Conservation (phyloP, 2,888 invertebrate genomes). For the Plebejus argus region DNA sequence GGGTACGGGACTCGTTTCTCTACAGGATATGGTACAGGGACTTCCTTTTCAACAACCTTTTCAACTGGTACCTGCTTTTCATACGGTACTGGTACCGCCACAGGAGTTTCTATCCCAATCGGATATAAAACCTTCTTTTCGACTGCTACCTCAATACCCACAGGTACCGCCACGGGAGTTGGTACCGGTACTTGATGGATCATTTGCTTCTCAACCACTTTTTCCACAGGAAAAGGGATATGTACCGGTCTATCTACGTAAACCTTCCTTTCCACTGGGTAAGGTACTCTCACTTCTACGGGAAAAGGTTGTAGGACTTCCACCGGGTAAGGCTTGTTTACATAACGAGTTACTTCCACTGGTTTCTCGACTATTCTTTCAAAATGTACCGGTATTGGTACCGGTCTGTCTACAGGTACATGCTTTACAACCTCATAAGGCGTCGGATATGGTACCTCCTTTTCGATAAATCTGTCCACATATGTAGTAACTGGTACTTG, state of each 20-base stretch:
- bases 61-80: slow-evolving; percentile 65
- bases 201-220: slow-evolving; percentile 75
- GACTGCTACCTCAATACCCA: slow-evolving; percentile 60
- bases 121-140: slow-evolving; percentile 66
- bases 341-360: slow-evolving; percentile 70
- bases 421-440: slow-evolving; percentile 60
- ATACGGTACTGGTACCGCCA: slow-evolving; percentile 67
- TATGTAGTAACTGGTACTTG: slow-evolving; percentile 72
- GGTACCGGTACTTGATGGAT: slow-evolving; percentile 66
- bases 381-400: slow-evolving; percentile 67
- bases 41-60: slow-evolving; percentile 68
- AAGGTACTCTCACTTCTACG: slow-evolving; percentile 76
- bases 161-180: slow-evolving; percentile 68
- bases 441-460: slow-evolving; percentile 69
- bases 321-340: slow-evolving; percentile 82
- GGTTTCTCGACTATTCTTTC: slow-evolving; percentile 80
- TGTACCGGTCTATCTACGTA: slow-evolving; percentile 76
- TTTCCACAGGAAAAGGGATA: slow-evolving; percentile 75
- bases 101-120: slow-evolving; percentile 65
- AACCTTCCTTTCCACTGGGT: slow-evolving; percentile 74
- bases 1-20: slow-evolving; percentile 75
- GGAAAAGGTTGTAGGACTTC: slow-evolving; percentile 76
- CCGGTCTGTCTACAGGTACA: slow-evolving; percentile 67
- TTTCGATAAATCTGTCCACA: slow-evolving; percentile 68
- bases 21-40: slow-evolving; percentile 73